phyloP scores from a whole-genome alignment of 2,797 vertebrate genomes.

The Tragopan temminckii region DNA sequence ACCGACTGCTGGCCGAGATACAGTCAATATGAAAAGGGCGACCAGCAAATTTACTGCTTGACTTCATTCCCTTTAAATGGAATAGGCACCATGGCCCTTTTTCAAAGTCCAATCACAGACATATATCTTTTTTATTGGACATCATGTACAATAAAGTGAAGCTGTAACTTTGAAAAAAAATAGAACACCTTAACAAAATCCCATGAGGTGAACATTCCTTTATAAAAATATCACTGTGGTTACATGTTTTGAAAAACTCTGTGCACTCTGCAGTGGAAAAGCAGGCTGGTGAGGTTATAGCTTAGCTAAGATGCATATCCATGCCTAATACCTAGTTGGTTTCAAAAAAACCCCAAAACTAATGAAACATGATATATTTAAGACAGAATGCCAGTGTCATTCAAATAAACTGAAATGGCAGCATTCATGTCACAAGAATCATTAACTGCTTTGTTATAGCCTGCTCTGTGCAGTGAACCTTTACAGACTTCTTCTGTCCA shows the following conservation, averaged over 20 bases:
- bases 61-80: slow-evolving; percentile 84
- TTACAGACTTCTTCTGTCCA: slow-evolving; percentile 44
- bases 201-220: slow-evolving; percentile 79
- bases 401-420: slow-evolving; percentile 60
- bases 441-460: slow-evolving; percentile 65
- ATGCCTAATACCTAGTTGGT: slow-evolving; percentile 26
- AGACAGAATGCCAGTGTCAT: slow-evolving; percentile 31
- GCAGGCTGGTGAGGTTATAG: slow-evolving; percentile 53
- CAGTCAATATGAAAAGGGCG: slow-evolving; percentile 84
- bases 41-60: slow-evolving; percentile 86
- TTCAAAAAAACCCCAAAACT: not conserved
- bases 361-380: slow-evolving; percentile 51
- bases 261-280: slow-evolving; percentile 78
- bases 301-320: slow-evolving; percentile 64
- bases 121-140: slow-evolving; percentile 87
- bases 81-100: slow-evolving; percentile 77
- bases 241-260: slow-evolving; percentile 80
- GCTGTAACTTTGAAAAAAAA: slow-evolving; percentile 76
- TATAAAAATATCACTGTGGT: slow-evolving; percentile 83
- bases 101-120: slow-evolving; percentile 80
- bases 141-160: slow-evolving; percentile 81
- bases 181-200: slow-evolving; percentile 78
- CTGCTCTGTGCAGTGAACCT: slow-evolving; percentile 51
- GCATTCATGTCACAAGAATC: slow-evolving; percentile 37
- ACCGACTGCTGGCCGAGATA: slow-evolving; percentile 83